Conservation (phyloP, 2,888 invertebrate genomes). For the Synanthedon tipuliformis region DNA sequence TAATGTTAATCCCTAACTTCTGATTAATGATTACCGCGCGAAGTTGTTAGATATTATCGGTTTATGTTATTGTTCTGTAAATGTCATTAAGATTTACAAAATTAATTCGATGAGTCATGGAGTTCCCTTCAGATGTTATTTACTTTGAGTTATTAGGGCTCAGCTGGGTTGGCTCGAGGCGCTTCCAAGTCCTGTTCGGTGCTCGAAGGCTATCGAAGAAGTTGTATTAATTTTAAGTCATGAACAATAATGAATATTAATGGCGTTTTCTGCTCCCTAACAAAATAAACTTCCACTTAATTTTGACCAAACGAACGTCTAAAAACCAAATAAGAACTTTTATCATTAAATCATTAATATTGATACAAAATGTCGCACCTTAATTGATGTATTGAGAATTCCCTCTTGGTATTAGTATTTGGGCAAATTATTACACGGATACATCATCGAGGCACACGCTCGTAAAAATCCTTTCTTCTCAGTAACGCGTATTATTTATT, state of each 20-base stretch:
- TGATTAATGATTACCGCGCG: too few relatives aligned
- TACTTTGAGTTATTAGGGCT: constrained; percentile 20
- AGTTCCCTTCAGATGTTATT: constrained; percentile 14
- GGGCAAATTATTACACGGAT: background rate
- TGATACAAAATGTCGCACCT: background rate
- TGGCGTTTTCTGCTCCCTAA: constrained; percentile 19
- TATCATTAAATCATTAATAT: constrained; percentile 4
- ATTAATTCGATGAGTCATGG: constrained; percentile 18
- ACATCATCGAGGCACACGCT: background rate
- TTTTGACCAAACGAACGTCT: constrained; percentile 8
- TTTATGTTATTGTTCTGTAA: background rate
- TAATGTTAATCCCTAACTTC: too few relatives aligned
- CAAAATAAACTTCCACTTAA: constrained; percentile 17
- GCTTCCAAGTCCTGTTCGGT: constrained; percentile 8
- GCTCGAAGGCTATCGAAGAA: constrained; percentile 23
- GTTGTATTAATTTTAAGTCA: constrained; percentile 36
- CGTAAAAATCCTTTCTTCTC: background rate
- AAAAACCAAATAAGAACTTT: constrained; percentile 11
- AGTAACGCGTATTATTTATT: background rate
- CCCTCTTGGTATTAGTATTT: background rate
- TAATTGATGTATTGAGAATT: background rate
- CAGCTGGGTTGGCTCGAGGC: constrained; percentile 11
- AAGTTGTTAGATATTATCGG: background rate
- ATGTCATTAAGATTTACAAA: constrained; percentile 11
- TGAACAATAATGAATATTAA: constrained; percentile 43